Conservation (phyloP, 2,113 vertebrate genomes). For the Rhynchomys soricoides region DNA sequence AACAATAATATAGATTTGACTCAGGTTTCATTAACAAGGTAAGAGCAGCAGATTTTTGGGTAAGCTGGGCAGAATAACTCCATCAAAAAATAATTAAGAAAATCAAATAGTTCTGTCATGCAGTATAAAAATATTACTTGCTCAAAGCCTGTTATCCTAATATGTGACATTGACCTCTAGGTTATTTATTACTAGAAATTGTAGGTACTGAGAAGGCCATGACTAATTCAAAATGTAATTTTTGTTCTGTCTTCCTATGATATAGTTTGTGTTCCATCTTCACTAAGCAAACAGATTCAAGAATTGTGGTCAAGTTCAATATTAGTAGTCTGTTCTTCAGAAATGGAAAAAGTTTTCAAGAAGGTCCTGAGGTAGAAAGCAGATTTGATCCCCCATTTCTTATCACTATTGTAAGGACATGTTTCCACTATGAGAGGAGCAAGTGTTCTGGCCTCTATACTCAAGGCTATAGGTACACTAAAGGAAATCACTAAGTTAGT, state of each 20-base stretch:
- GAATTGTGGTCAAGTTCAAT: conserved; percentile 51
- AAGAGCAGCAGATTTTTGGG: neutral
- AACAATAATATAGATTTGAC: neutral
- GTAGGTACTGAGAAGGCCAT: conserved; percentile 51
- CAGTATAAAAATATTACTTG: conserved; percentile 56
- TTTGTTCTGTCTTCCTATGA: neutral
- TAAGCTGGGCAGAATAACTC: conserved; percentile 24
- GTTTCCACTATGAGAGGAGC: neutral
- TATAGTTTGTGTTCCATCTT: conserved; percentile 49
- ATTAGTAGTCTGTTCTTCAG: neutral
- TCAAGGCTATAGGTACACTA: neutral
- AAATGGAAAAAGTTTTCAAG: conserved; percentile 20
- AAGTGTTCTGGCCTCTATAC: too few species aligned
- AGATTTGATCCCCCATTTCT: neutral
- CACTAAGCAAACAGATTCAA: conserved; percentile 57
- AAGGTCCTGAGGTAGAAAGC: neutral
- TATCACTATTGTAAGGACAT: neutral
- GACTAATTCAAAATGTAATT: conserved; percentile 76
- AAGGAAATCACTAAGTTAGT: neutral
- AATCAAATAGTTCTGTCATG: conserved; percentile 35
- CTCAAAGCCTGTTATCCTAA: conserved; percentile 57
- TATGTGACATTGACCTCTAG: conserved; percentile 57
- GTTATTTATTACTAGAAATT: conserved; percentile 57
- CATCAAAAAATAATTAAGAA: conserved; percentile 62
- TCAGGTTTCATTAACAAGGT: neutral